Conservation (phyloP, 1,140 invertebrate species). For the Hyles euphorbiae region DNA sequence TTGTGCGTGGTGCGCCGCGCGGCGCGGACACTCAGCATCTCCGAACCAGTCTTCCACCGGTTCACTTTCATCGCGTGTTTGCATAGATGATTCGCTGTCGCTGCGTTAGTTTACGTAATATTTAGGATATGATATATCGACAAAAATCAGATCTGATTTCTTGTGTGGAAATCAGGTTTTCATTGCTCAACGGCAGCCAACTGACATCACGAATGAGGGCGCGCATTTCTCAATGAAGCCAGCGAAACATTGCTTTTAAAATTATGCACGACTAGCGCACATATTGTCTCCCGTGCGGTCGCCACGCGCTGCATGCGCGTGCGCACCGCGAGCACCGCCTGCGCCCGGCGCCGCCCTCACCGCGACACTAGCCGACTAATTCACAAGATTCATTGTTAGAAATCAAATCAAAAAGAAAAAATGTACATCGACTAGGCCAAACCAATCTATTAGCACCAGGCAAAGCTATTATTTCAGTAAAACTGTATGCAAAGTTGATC, state of each 20-base stretch:
- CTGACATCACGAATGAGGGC: conserved; percentile 70
- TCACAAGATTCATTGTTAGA: neutral
- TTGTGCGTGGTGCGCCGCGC: conserved; percentile 4
- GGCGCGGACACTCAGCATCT: conserved; percentile 6
- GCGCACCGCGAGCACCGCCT: neutral
- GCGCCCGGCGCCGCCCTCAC: neutral
- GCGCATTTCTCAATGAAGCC: conserved; percentile 67
- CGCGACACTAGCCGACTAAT: neutral
- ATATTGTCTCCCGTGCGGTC: conserved; percentile 36
- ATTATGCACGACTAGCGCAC: conserved; percentile 62
- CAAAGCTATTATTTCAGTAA: too few species aligned
- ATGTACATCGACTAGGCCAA: too few species aligned
- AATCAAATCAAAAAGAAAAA: too few species aligned
- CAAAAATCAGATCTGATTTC: conserved; percentile 62
- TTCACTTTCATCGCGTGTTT: conserved; percentile 21
- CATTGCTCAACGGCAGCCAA: conserved; percentile 56
- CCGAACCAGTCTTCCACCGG: neutral
- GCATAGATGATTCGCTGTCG: conserved; percentile 28
- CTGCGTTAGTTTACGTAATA: neutral
- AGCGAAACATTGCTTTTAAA: conserved; percentile 66
- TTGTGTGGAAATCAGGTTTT: conserved; percentile 66
- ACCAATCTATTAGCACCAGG: too few species aligned
- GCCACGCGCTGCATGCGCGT: neutral
- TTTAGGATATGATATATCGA: conserved; percentile 4
- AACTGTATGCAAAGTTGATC: too few species aligned